Evolutionary conservation across 2,797 vertebrate genomes (phyloP).

Genomic region (Hephaestus fuliginosus): DNA sequence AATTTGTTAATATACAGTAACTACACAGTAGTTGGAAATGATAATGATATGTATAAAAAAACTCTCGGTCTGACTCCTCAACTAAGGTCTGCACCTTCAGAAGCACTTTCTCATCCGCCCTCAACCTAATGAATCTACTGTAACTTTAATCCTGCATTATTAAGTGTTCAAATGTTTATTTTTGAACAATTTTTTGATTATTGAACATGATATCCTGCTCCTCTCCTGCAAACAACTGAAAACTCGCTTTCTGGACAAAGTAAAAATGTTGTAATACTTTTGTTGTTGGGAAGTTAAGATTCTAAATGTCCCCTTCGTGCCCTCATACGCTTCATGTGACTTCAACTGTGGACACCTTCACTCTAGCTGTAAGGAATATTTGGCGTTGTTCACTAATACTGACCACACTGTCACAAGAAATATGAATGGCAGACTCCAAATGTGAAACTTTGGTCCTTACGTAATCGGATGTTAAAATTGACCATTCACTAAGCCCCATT

Average conservation of each 20-base stretch:
- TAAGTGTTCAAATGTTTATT: not conserved
- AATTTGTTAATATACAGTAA: conserved; percentile 81
- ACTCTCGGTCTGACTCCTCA: conserved; percentile 51
- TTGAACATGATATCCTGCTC: conserved; percentile 8
- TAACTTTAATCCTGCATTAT: not conserved
- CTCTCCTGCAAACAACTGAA: not conserved
- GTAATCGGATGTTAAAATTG: not conserved
- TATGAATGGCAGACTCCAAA: not conserved
- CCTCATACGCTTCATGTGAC: not conserved
- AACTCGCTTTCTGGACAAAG: not conserved
- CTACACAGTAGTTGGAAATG: conserved; percentile 88
- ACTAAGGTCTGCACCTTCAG: conserved; percentile 38
- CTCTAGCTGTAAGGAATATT: not conserved
- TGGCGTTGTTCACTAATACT: not conserved
- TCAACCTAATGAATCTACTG: not conserved
- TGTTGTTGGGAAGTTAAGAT: not conserved
- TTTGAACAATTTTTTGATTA: not conserved
- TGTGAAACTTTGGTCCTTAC: conserved; percentile 8
- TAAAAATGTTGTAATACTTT: not conserved
- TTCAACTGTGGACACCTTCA: not conserved
- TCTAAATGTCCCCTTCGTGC: not conserved
- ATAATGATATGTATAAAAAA: conserved; percentile 82
- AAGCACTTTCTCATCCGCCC: conserved; percentile 11
- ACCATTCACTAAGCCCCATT: not conserved
- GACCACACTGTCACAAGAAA: conserved; percentile 14